Evolutionary conservation across 1,140 invertebrate genomes (phyloP).

Genomic region (Ostrea edulis): DNA sequence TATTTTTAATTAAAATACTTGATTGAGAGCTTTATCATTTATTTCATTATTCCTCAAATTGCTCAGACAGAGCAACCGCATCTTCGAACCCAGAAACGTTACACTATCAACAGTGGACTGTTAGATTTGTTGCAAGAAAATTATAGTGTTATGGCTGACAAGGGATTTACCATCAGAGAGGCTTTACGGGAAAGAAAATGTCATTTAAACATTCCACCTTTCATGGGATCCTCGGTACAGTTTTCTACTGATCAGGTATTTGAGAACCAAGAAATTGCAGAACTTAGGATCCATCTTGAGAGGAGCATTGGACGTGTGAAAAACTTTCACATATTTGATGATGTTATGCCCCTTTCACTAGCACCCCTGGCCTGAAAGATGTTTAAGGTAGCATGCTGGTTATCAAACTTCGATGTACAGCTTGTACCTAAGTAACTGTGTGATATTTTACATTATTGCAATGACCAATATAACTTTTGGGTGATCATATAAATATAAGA

Average conservation of each 20-base stretch:
- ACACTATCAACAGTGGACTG: conserved; percentile 26
- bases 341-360: not conserved
- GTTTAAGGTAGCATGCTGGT: not conserved
- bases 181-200: conserved; percentile 42
- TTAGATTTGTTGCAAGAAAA: conserved; percentile 37
- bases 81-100: too few relatives aligned
- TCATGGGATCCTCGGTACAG: conserved; percentile 19
- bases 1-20: too few relatives aligned
- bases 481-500: too few relatives aligned
- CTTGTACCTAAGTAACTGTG: not conserved
- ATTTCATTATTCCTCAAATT: too few relatives aligned
- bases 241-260: conserved; percentile 46
- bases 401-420: not conserved
- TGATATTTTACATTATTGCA: too few relatives aligned
- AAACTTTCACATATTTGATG: not conserved
- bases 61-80: too few relatives aligned
- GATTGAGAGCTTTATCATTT: too few relatives aligned
- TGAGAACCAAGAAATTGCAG: conserved; percentile 53
- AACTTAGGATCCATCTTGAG: conserved; percentile 49
- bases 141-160: conserved; percentile 53
- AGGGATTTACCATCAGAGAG: conserved; percentile 51
- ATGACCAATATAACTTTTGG: too few relatives aligned
- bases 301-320: conserved; percentile 36
- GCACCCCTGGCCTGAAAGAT: not conserved
- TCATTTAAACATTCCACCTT: conserved; percentile 48